phyloP scores from a whole-genome alignment of 2,888 invertebrate genomes.

The Aphidoletes aphidimyza region DNA sequence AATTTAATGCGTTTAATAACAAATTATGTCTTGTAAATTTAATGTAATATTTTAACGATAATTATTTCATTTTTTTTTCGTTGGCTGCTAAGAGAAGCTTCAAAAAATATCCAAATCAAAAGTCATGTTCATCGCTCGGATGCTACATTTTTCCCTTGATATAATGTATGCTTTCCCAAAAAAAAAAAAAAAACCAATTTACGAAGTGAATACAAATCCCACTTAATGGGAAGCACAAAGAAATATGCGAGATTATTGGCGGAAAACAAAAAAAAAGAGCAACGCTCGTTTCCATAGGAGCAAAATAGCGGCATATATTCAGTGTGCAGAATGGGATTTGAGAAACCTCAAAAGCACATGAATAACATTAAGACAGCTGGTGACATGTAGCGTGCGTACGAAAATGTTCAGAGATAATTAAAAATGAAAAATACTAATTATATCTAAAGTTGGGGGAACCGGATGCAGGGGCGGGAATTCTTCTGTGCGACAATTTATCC shows the following conservation, averaged over 20 bases:
- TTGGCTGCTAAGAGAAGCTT: too few relatives aligned
- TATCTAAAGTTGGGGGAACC: neutral
- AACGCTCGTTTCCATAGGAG: neutral
- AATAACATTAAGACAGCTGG: neutral
- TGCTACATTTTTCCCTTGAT: too few relatives aligned
- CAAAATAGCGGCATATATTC: neutral
- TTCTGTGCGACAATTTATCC: neutral
- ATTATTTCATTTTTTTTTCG: neutral
- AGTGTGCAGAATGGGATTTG: neutral
- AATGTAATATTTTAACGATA: neutral
- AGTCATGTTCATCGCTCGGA: too few relatives aligned
- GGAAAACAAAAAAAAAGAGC: neutral
- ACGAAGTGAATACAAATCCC: neutral
- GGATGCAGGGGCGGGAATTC: neutral
- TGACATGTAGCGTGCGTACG: neutral
- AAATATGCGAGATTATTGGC: neutral
- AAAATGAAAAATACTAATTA: constrained; percentile 37
- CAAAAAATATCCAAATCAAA: too few relatives aligned
- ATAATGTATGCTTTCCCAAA: too few relatives aligned
- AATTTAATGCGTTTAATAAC: neutral
- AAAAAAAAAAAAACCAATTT: neutral
- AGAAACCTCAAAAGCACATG: constrained; percentile 25
- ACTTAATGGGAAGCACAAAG: neutral
- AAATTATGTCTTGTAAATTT: neutral
- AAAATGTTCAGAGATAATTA: constrained; percentile 3